Percentiles rank a stretch among this genome's conserved stretches.
Evolutionary conservation across 53 echinoderm and acorn worm species (phyloP).

Genomic region (Actinopyga echinites): DNA sequence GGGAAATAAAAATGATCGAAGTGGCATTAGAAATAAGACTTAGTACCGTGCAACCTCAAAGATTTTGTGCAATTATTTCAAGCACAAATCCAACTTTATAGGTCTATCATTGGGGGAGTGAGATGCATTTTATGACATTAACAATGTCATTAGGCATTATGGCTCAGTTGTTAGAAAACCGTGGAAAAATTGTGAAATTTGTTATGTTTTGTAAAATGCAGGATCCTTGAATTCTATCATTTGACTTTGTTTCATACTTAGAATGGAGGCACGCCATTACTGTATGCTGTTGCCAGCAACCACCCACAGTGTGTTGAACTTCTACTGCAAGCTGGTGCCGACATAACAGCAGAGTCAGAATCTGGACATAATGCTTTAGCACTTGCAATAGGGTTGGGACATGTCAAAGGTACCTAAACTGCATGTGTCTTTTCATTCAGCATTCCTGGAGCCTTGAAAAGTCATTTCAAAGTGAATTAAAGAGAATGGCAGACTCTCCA

Average conservation of each 20-base stretch:
- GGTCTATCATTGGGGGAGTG: too few relatives aligned
- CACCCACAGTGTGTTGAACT: slow-evolving; percentile 66
- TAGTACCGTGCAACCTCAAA: too few relatives aligned
- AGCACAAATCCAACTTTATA: too few relatives aligned
- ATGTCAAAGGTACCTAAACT: slow-evolving; percentile 45
- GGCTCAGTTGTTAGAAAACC: not conserved
- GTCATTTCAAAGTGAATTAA: not conserved
- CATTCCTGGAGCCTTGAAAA: not conserved
- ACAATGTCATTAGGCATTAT: not conserved
- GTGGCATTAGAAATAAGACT: too few relatives aligned
- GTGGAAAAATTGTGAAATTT: not conserved
- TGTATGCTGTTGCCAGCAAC: slow-evolving; percentile 85
- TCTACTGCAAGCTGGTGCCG: slow-evolving; percentile 68
- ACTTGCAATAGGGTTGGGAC: slow-evolving; percentile 61
- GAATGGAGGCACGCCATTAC: slow-evolving; percentile 94
- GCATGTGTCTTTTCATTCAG: not conserved
- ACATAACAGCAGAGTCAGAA: slow-evolving; percentile 70
- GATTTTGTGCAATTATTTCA: too few relatives aligned
- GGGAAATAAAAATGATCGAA: too few relatives aligned
- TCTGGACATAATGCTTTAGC: slow-evolving; percentile 70
- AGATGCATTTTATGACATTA: not conserved
- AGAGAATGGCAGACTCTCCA: too few relatives aligned
- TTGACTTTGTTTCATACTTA: slow-evolving; percentile 9
- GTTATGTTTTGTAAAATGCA: not conserved
- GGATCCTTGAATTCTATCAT: not conserved